A percentile compares a stretch with the other conserved stretches of the same genome.
Evolutionary conservation across 2,797 vertebrate species (phyloP).

Genomic region (Hipposideros larvatus): DNA sequence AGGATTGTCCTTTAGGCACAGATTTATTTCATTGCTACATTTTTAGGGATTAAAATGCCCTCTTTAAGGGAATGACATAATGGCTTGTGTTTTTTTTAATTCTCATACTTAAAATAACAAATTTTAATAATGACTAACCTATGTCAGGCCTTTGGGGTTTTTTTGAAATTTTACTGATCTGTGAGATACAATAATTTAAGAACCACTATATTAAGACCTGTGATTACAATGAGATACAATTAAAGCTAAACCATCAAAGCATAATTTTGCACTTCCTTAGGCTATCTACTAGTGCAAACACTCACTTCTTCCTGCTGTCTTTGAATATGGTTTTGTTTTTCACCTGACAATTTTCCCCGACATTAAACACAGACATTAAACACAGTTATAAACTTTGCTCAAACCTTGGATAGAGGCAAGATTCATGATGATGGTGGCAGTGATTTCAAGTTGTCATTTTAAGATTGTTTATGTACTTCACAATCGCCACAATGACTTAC

Average conservation of each 20-base stretch:
- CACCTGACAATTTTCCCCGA: slow-evolving; percentile 19
- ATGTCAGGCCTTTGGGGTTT: neutral
- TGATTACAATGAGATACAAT: slow-evolving; percentile 2
- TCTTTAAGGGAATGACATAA: neutral
- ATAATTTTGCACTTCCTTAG: slow-evolving; percentile 10
- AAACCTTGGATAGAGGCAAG: neutral
- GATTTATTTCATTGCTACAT: neutral
- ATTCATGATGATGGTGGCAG: neutral
- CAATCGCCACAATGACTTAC: neutral
- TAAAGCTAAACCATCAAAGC: slow-evolving; percentile 36
- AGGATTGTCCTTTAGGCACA: neutral
- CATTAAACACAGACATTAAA: slow-evolving; percentile 14
- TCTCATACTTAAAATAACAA: neutral
- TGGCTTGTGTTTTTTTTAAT: neutral
- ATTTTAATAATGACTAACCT: neutral
- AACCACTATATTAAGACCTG: neutral
- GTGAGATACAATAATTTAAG: neutral
- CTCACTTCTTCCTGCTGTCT: slow-evolving; percentile 12
- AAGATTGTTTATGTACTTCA: slow-evolving; percentile 17
- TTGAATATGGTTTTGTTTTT: slow-evolving; percentile 63
- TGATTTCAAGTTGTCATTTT: slow-evolving; percentile 27
- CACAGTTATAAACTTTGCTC: neutral
- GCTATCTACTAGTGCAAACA: neutral
- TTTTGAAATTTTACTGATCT: neutral
- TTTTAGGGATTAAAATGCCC: neutral